Evolutionary conservation across 2,888 invertebrate species (phyloP), one percentile per base, ranked within the genome.

Genomic region (Pristionchus arcanus): DNA sequence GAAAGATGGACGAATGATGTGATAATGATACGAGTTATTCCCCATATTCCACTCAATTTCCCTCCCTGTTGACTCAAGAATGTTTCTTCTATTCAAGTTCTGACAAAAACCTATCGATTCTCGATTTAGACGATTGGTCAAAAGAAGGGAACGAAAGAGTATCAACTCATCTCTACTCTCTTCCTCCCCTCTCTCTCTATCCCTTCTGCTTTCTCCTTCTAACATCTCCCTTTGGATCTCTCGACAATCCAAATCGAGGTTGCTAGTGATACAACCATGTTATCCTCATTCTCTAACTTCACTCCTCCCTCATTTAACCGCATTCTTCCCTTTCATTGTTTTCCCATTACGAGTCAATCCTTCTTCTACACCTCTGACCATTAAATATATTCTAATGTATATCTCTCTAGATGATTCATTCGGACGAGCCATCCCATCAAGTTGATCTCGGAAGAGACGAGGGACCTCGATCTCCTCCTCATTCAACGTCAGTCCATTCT

Each of bases 381-480:
- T 19, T 63, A 28, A 28, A n/a, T 2, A 66, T 66, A 21, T 59
- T 25, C 59, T 59, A 19, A 34, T 31, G 15, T n/a, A 11, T 16
- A 49, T 49, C 16, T 34, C 53, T 90, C 55, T 34, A 91, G 91
- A 91, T 91, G 91, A 71, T 91, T 63, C 81, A 90, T 34, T 90
- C 91, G 21, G 91, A 91, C 83, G 90, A 91, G 68, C 87, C 87
- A 42, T 66, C 87, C 9, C 87, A 87, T 55, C 37, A 87, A 1
- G 87, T 87, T 21, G 86, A 71, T 34, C 59, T 55, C 59, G 77
- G 86, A 25, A 84, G 85, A 16, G 85, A 84, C 21, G 63, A 55
- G n/a, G 68, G 87, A 68, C 87, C 87, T 28, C 87, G 49, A 68
- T 87, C 87, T 25, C 87, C 87, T 49, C 87, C 66, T 42, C 87